Percentiles rank a stretch among this genome's conserved stretches.
Conservation (phyloP, 2,113 vertebrate species). For the Potamarius usumacintae region DNA sequence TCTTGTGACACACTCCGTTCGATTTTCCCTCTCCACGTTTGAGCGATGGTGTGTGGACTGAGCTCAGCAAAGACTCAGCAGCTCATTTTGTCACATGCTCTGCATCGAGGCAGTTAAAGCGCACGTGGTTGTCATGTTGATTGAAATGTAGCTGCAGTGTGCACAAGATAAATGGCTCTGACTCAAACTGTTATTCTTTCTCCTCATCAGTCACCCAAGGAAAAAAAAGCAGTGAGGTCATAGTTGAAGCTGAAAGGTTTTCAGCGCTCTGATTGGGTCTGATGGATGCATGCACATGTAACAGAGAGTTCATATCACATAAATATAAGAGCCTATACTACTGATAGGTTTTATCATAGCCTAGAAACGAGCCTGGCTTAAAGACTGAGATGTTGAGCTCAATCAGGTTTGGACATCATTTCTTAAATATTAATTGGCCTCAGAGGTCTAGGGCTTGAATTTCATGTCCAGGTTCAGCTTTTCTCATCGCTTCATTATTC, state of each 20-base stretch:
- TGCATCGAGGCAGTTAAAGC: not conserved
- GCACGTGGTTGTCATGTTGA: not conserved
- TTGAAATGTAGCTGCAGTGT: not conserved
- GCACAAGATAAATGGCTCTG: not conserved
- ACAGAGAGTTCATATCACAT: not conserved
- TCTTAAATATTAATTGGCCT: not conserved
- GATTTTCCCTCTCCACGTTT: not conserved
- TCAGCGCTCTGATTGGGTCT: not conserved
- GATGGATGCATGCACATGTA: not conserved
- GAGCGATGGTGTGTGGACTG: constrained; percentile 12
- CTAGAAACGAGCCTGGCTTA: not conserved
- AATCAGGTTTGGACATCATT: not conserved
- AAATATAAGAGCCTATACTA: not conserved
- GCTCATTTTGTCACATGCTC: not conserved
- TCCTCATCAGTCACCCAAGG: not conserved
- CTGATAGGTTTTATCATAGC: not conserved
- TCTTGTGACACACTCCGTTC: not conserved
- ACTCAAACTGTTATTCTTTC: constrained; percentile 14
- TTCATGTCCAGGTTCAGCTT: not conserved
- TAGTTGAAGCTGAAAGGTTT: not conserved
- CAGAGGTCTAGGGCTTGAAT: not conserved
- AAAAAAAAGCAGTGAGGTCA: not conserved
- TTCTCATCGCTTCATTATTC: not conserved
- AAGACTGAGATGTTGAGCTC: not conserved
- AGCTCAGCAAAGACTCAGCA: not conserved